phyloP scores from a whole-genome alignment of 2,888 invertebrate species.

The Ochlodes sylvanus region DNA sequence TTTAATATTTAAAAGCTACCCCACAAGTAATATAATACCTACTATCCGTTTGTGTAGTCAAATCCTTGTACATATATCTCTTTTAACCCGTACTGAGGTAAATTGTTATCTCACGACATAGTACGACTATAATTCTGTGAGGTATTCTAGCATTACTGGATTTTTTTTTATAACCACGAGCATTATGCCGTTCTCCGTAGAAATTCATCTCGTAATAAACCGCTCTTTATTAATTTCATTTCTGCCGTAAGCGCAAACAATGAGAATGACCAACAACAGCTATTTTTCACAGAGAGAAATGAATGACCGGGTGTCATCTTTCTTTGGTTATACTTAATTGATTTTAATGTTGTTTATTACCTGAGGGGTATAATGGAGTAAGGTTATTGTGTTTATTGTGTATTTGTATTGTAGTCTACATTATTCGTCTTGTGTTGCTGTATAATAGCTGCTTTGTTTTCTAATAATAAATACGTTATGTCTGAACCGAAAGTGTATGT shows the following conservation, averaged over 20 bases:
- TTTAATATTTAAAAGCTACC: conserved; percentile 31
- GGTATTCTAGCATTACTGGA: conserved; percentile 50
- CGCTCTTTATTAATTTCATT: conserved; percentile 20
- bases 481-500: no score
- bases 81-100: conserved; percentile 22
- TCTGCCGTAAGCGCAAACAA: conserved; percentile 9
- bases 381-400: neutral
- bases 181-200: conserved; percentile 40
- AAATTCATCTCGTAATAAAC: conserved; percentile 21
- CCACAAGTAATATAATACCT: conserved; percentile 16
- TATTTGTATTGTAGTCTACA: neutral
- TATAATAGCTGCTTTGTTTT: no score
- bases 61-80: conserved; percentile 32
- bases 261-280: conserved; percentile 6
- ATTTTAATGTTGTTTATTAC: neutral
- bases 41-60: conserved; percentile 16
- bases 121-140: conserved; percentile 60
- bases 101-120: conserved; percentile 40
- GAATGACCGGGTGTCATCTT: conserved; percentile 5
- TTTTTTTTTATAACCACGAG: conserved; percentile 51
- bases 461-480: no score
- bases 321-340: conserved; percentile 3
- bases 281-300: conserved; percentile 9
- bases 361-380: neutral
- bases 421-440: no score